Conservation (phyloP, 2,797 vertebrate genomes). For the Sebastes kiyomatsui region DNA sequence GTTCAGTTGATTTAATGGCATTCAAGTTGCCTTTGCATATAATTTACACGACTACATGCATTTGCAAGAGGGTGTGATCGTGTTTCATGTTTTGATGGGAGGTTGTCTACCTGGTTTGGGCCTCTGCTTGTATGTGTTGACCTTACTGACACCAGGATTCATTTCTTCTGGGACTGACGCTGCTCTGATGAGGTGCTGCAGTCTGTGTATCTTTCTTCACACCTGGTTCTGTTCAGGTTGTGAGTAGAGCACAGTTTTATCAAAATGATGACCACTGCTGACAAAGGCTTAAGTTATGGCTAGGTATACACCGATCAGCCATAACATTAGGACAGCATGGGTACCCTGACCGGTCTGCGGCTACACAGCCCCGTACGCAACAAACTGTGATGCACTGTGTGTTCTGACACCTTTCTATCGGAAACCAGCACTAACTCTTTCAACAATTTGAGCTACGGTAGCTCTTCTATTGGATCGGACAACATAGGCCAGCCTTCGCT, state of each 20-base stretch:
- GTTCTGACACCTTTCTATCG: too few relatives aligned
- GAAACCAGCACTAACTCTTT: too few relatives aligned
- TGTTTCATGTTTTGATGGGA: neutral
- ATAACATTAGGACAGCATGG: too few relatives aligned
- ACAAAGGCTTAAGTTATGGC: neutral
- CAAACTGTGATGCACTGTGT: too few relatives aligned
- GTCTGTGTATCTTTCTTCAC: neutral
- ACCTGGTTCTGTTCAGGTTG: neutral
- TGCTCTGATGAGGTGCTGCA: neutral
- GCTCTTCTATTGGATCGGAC: too few relatives aligned
- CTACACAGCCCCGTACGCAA: too few relatives aligned
- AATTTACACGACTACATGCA: neutral
- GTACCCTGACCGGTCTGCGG: too few relatives aligned
- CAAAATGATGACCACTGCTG: neutral
- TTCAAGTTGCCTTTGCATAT: neutral
- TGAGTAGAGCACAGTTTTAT: neutral
- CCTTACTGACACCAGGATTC: neutral
- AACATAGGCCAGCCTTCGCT: too few relatives aligned
- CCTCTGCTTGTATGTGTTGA: neutral
- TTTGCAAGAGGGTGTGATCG: neutral
- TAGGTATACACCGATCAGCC: neutral
- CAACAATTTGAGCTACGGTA: too few relatives aligned
- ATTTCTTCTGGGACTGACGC: neutral
- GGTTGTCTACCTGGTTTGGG: neutral
- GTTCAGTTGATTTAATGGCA: neutral